phyloP scores from a whole-genome alignment of 2,888 invertebrate genomes.

The Prosopocoilus inquinatus region DNA sequence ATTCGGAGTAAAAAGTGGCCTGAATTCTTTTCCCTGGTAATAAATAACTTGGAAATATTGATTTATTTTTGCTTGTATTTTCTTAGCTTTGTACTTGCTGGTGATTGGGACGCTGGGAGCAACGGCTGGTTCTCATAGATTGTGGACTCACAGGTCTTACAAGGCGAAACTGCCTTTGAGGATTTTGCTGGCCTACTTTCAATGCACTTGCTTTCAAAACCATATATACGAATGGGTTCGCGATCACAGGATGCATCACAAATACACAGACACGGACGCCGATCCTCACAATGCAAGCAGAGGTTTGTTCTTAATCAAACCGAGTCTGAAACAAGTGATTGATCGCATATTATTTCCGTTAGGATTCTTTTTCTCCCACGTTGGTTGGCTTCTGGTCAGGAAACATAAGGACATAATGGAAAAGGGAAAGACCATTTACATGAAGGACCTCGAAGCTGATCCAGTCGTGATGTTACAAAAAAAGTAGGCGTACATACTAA shows the following conservation, averaged over 20 bases:
- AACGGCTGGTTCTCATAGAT: conserved; percentile 11
- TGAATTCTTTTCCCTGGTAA: too few relatives aligned
- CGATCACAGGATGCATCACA: conserved; percentile 86
- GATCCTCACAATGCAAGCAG: conserved; percentile 90
- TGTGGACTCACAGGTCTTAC: conserved; percentile 11
- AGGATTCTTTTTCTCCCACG: conserved; percentile 88
- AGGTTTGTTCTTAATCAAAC: conserved; percentile 80
- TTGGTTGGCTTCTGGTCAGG: conserved; percentile 86
- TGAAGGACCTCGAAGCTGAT: conserved; percentile 84
- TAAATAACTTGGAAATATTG: neutral
- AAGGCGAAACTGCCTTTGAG: conserved; percentile 10
- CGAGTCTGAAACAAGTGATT: conserved; percentile 44
- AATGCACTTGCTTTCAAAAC: conserved; percentile 1
- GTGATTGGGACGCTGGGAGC: conserved; percentile 3
- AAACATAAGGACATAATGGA: conserved; percentile 87
- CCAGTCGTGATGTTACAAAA: conserved; percentile 83
- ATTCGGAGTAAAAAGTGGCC: too few relatives aligned
- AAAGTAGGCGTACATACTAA: conserved; percentile 61
- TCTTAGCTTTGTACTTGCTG: neutral
- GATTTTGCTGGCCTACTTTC: conserved; percentile 5
- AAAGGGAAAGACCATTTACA: conserved; percentile 79
- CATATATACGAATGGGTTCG: conserved; percentile 71
- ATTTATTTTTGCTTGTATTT: neutral
- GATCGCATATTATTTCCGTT: too few relatives aligned
- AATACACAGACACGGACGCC: conserved; percentile 90